These are phyloP conservation scores for Doryteuthis pealeii DNA, from an alignment of 1,140 invertebrate species.

Conservation along the genomic window DNA sequence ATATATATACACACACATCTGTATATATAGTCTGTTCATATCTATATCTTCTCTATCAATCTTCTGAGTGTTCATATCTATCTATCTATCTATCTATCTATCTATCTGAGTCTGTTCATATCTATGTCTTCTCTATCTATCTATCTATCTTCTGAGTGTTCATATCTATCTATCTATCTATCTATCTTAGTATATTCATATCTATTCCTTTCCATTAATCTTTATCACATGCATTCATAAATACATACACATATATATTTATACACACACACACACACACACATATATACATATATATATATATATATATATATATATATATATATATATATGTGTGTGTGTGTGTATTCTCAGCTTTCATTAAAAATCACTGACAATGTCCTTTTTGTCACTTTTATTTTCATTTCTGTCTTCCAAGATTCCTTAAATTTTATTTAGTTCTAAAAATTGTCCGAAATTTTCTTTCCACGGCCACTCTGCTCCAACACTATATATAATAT, in stretches of 20 bases:
- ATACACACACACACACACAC: neutral
- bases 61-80: neutral
- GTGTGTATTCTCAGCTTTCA: too few relatives aligned
- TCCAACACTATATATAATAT: neutral
- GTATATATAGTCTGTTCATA: neutral
- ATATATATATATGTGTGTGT: neutral
- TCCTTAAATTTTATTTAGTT: too few relatives aligned
- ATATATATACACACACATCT: neutral
- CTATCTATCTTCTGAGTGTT: too few relatives aligned
- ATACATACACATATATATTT: neutral
- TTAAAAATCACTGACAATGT: too few relatives aligned
- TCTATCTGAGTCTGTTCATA: neutral
- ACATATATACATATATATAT: neutral
- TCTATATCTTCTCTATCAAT: neutral
- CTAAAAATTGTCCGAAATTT: too few relatives aligned
- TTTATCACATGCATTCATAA: neutral
- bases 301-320: neutral
- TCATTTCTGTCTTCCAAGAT: too few relatives aligned
- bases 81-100: neutral
- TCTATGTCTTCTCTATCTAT: too few relatives aligned
- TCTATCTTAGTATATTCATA: too few relatives aligned
- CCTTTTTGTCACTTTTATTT: too few relatives aligned
- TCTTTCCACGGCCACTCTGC: too few relatives aligned
- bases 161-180: too few relatives aligned
- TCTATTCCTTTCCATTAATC: too few relatives aligned